Conservation (phyloP, 2,888 invertebrate species). For the Meiosimyza platycephala region DNA sequence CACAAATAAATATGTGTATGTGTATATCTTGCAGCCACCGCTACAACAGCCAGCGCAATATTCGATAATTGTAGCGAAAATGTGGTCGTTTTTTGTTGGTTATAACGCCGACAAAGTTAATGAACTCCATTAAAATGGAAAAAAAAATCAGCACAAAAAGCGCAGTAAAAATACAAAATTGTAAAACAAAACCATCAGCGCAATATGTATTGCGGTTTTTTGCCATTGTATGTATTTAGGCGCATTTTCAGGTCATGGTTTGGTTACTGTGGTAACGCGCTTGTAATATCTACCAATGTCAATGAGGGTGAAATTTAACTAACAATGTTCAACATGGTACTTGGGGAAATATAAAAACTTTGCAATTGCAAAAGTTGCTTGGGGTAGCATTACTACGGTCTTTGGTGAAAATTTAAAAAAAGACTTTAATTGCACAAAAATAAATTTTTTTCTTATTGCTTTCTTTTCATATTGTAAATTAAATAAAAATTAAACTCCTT, state of each 20-base stretch:
- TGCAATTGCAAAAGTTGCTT: too few species aligned
- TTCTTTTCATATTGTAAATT: too few species aligned
- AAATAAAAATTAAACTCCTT: too few species aligned
- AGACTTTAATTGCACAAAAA: too few species aligned
- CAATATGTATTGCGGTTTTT: constrained; percentile 3
- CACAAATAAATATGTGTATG: too few species aligned
- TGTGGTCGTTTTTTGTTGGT: background rate
- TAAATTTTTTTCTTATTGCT: too few species aligned
- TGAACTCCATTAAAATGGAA: constrained; percentile 8
- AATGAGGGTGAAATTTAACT: too few species aligned
- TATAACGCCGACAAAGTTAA: constrained; percentile 10
- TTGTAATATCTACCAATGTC: background rate
- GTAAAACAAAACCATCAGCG: constrained; percentile 7
- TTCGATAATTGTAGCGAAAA: constrained; percentile 20
- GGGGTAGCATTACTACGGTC: too few species aligned
- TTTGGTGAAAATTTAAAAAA: too few species aligned
- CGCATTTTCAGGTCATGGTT: constrained; percentile 21
- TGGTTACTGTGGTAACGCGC: constrained; percentile 15
- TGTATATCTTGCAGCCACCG: too few species aligned
- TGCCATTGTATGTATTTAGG: constrained; percentile 5
- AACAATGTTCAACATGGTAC: too few species aligned
- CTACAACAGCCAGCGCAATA: background rate
- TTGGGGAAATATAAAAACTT: too few species aligned
- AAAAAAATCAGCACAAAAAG: background rate
- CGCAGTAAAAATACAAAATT: background rate